phyloP scores from a whole-genome alignment of 2,888 invertebrate species.

The Steinernema carpocapsae region DNA sequence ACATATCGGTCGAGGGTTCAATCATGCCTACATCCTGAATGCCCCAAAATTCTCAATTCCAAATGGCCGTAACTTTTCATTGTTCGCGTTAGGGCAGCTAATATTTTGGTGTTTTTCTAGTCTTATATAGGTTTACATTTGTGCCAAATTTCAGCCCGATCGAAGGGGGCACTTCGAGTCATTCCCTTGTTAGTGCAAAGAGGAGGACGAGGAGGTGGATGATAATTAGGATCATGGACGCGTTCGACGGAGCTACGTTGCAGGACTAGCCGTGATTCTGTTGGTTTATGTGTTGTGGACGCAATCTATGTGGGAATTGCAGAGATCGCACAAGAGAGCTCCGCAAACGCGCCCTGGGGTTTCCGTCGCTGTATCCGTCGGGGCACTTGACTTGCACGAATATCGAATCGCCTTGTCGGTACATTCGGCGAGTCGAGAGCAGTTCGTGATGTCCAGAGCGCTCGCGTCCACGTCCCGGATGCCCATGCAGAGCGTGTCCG shows the following conservation, averaged over 20 bases:
- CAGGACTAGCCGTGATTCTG: slow-evolving; percentile 66
- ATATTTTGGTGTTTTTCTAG: too few species aligned
- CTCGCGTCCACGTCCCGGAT: slow-evolving; percentile 67
- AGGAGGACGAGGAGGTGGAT: slow-evolving; percentile 67
- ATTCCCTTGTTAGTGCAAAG: too few species aligned
- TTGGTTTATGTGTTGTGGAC: slow-evolving; percentile 65
- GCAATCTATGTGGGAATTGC: slow-evolving; percentile 62
- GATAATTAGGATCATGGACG: slow-evolving; percentile 61
- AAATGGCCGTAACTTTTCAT: too few species aligned
- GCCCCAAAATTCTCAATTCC: too few species aligned
- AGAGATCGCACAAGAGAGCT: slow-evolving; percentile 64
- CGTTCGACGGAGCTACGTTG: slow-evolving; percentile 63
- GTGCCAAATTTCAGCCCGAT: too few species aligned
- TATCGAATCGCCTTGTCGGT: slow-evolving; percentile 66
- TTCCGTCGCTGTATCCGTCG: slow-evolving; percentile 64
- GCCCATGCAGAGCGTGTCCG: slow-evolving; percentile 62
- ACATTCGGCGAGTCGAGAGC: slow-evolving; percentile 68
- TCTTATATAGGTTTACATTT: too few species aligned
- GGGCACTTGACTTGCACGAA: slow-evolving; percentile 65
- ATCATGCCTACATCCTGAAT: too few species aligned
- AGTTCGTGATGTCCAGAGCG: slow-evolving; percentile 67
- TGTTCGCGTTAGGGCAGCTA: too few species aligned
- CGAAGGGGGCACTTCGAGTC: too few species aligned
- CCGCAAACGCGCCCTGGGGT: slow-evolving; percentile 66
- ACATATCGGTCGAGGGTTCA: too few species aligned